phyloP scores from a whole-genome alignment of 2,797 vertebrate genomes.

The Crocidura indochinensis region DNA sequence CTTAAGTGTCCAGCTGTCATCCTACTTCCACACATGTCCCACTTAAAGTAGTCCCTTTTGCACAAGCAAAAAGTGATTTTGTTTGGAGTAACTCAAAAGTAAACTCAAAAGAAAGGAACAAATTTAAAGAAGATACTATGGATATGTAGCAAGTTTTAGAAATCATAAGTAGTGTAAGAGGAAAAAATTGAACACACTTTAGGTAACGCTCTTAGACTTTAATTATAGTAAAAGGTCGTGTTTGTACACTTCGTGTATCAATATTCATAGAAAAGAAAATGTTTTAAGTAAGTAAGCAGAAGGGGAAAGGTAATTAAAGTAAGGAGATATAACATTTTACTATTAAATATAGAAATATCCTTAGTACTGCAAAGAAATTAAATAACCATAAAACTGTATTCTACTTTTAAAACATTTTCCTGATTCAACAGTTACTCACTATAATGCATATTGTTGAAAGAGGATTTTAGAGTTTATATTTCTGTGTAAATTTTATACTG shows the following conservation, averaged over 20 bases:
- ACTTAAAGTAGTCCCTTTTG: background rate
- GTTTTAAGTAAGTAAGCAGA: background rate
- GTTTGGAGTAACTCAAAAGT: background rate
- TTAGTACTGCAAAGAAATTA: background rate
- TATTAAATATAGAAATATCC: conserved; percentile 6
- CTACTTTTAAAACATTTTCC: background rate
- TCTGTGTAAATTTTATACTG: background rate
- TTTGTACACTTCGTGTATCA: background rate
- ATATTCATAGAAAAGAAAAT: conserved; percentile 19
- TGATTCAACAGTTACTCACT: conserved; percentile 20
- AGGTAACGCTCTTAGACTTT: background rate
- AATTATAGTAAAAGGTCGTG: background rate
- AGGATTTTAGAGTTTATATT: background rate
- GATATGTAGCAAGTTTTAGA: background rate
- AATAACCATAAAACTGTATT: background rate
- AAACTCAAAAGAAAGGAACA: background rate
- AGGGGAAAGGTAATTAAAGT: conserved; percentile 34
- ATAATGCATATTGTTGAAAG: background rate
- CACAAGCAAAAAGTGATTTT: background rate
- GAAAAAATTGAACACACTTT: conserved; percentile 31
- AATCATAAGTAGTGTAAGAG: background rate
- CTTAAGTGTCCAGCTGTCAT: conserved; percentile 26
- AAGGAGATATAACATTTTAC: background rate
- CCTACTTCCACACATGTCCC: background rate
- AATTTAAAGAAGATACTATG: background rate